Percentiles rank a stretch among this genome's conserved stretches.
Conservation (phyloP, 2,113 vertebrate species). For the Corythornis vintsioides region DNA sequence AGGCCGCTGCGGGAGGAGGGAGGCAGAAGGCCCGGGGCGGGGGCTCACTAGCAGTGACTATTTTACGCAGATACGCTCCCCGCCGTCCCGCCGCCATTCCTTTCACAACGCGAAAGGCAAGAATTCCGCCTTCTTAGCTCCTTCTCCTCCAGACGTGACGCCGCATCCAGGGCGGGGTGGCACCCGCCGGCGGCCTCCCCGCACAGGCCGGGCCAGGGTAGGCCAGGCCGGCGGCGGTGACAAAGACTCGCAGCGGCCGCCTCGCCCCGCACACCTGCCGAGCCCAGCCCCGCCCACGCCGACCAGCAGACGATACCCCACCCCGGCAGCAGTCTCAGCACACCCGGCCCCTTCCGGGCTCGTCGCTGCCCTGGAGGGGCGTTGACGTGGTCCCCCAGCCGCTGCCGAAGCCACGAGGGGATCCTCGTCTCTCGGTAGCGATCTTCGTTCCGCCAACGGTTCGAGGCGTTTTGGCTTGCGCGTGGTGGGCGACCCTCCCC, state of each 20-base stretch:
- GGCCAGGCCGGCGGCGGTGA: not conserved
- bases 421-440: not conserved
- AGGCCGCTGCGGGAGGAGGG: too few relatives aligned
- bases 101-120: accelerated
- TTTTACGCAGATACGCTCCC: accelerated
- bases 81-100: not conserved
- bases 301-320: accelerated
- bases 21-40: accelerated
- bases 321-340: not conserved
- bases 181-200: not conserved
- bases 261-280: not conserved
- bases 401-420: too few relatives aligned
- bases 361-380: not conserved
- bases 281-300: not conserved
- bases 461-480: conserved; percentile 40
- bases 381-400: not conserved
- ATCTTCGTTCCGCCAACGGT: not conserved
- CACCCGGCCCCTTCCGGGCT: not conserved
- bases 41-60: accelerated
- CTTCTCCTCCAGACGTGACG: not conserved
- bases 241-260: too few relatives aligned
- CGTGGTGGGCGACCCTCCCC: not conserved
- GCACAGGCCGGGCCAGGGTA: not conserved
- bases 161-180: not conserved
- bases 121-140: accelerated